A percentile compares a stretch with the other conserved stretches of the same genome.
These are phyloP conservation scores for Trilocha varians DNA, from an alignment of 2,888 invertebrate species.

Conservation along the genomic window DNA sequence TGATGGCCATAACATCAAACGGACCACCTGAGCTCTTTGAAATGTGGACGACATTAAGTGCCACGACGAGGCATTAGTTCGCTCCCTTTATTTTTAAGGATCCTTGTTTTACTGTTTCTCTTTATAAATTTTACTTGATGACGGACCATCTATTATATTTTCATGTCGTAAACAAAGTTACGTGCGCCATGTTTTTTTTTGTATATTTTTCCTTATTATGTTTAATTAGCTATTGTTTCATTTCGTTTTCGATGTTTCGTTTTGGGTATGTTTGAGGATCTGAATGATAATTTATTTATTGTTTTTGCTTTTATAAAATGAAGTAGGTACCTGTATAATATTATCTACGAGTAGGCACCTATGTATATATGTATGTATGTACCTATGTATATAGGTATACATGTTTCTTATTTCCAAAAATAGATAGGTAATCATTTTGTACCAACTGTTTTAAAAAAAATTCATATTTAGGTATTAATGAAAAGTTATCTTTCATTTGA, in stretches of 20 bases:
- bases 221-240: background rate
- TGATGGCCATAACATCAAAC: slow-evolving; percentile 22
- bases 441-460: too few relatives aligned
- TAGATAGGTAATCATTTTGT: too few relatives aligned
- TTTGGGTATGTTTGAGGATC: background rate
- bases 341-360: too few relatives aligned
- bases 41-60: slow-evolving; percentile 28
- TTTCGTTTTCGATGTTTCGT: background rate
- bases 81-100: slow-evolving; percentile 7
- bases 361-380: too few relatives aligned
- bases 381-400: too few relatives aligned
- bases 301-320: too few relatives aligned
- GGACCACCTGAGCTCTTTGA: slow-evolving; percentile 33
- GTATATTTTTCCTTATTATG: background rate
- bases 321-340: too few relatives aligned
- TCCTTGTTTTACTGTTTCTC: slow-evolving; percentile 5
- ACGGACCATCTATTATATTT: slow-evolving; percentile 4
- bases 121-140: slow-evolving; percentile 5
- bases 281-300: background rate
- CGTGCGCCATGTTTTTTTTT: background rate
- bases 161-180: slow-evolving; percentile 1
- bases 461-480: too few relatives aligned
- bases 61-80: slow-evolving; percentile 18
- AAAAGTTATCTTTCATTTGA: too few relatives aligned
- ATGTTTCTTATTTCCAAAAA: too few relatives aligned